phyloP scores from a whole-genome alignment of 2,797 vertebrate genomes.

The Labeo calbasu region DNA sequence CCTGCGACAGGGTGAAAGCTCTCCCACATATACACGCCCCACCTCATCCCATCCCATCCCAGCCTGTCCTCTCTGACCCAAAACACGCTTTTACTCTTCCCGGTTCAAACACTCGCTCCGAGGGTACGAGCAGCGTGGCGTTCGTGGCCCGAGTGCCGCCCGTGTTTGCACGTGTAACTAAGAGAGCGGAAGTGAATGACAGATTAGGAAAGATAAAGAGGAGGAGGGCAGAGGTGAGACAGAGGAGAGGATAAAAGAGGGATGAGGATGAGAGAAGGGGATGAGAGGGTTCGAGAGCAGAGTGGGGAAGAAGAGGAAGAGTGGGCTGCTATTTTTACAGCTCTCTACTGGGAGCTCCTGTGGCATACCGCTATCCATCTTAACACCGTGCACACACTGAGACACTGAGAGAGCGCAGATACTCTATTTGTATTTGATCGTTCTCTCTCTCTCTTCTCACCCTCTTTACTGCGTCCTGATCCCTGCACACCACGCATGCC shows the following conservation, averaged over 20 bases:
- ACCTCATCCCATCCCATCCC: neutral
- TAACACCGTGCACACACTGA: slow-evolving; percentile 52
- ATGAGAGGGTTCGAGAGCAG: slow-evolving; percentile 49
- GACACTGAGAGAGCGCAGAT: slow-evolving; percentile 20
- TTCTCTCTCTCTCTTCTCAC: slow-evolving; percentile 8
- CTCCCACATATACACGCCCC: slow-evolving; percentile 5
- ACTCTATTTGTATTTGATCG: slow-evolving; percentile 33
- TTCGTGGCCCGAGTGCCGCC: neutral
- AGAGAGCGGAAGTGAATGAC: slow-evolving; percentile 21
- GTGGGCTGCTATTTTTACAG: slow-evolving; percentile 55
- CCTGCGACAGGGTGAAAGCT: slow-evolving; percentile 33
- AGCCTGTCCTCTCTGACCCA: neutral
- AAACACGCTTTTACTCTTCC: neutral
- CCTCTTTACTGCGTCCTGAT: slow-evolving; percentile 26
- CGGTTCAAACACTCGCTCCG: neutral
- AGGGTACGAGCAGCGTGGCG: neutral
- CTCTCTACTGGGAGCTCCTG: slow-evolving; percentile 55
- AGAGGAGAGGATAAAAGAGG: slow-evolving; percentile 62
- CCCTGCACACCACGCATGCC: slow-evolving; percentile 7
- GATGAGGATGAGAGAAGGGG: slow-evolving; percentile 58
- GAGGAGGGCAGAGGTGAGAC: slow-evolving; percentile 59
- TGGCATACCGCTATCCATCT: slow-evolving; percentile 58
- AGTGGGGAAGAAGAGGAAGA: slow-evolving; percentile 50
- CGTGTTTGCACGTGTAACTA: slow-evolving; percentile 51
- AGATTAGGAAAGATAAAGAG: slow-evolving; percentile 56